These are phyloP conservation scores for Galerucella calmariensis DNA, from an alignment of 2,888 invertebrate species.

Conservation along the genomic window DNA sequence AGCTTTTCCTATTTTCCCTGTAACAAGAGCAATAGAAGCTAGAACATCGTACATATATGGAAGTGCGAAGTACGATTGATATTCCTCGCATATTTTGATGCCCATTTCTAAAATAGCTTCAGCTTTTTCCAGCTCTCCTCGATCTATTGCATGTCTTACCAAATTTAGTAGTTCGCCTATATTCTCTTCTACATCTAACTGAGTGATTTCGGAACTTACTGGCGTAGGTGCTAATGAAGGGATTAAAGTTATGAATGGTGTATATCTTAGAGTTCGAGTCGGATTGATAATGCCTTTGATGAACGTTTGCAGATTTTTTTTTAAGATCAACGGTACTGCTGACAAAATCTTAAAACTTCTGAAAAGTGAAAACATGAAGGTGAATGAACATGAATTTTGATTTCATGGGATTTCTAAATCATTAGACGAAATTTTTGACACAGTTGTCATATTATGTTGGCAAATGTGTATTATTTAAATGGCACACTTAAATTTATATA, in stretches of 20 bases:
- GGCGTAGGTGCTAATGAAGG: slow-evolving; percentile 7
- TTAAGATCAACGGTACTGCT: neutral
- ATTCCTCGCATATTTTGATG: slow-evolving; percentile 62
- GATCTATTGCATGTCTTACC: slow-evolving; percentile 60
- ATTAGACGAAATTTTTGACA: neutral
- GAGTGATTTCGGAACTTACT: slow-evolving; percentile 31
- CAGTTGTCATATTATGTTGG: neutral
- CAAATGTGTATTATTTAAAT: neutral
- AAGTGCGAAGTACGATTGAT: slow-evolving; percentile 59
- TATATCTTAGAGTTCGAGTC: slow-evolving; percentile 1
- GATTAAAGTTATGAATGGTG: slow-evolving; percentile 9
- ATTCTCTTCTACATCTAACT: slow-evolving; percentile 60
- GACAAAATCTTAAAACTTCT: slow-evolving; percentile 25
- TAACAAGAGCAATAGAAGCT: slow-evolving; percentile 62
- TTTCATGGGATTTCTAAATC: neutral
- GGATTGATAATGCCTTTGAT: slow-evolving; percentile 19
- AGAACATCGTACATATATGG: slow-evolving; percentile 65
- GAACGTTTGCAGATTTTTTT: slow-evolving; percentile 15
- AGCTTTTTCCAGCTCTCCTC: slow-evolving; percentile 61
- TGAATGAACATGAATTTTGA: slow-evolving; percentile 37
- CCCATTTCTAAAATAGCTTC: slow-evolving; percentile 62
- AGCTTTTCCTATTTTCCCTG: slow-evolving; percentile 62
- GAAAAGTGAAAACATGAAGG: slow-evolving; percentile 37
- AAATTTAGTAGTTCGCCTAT: slow-evolving; percentile 60
- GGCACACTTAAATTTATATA: neutral